A percentile compares a stretch with the other conserved stretches of the same genome.
Conservation (phyloP, 2,113 vertebrate genomes). For the Pollachius pollachius region DNA sequence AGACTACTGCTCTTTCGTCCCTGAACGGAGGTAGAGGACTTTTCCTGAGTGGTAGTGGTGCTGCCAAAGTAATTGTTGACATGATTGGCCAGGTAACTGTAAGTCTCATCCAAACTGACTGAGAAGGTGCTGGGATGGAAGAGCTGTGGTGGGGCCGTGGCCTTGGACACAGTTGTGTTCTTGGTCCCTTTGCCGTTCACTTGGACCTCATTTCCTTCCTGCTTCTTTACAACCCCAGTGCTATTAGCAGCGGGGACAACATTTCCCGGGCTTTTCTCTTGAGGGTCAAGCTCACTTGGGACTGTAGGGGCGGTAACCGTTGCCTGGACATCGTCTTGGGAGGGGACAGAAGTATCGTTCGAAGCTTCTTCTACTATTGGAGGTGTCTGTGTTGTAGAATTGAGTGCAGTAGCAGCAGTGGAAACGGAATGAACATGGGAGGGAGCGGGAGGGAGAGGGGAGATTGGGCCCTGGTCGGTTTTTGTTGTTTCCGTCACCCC, state of each 20-base stretch:
- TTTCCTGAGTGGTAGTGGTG: conserved; percentile 66
- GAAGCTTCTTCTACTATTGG: neutral
- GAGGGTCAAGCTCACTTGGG: conserved; percentile 24
- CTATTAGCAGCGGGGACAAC: conserved; percentile 36
- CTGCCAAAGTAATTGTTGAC: conserved; percentile 87
- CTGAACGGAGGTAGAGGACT: conserved; percentile 23
- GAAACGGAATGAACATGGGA: conserved; percentile 8
- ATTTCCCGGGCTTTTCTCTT: conserved; percentile 56
- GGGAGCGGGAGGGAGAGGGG: conserved; percentile 9
- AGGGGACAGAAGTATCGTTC: conserved; percentile 31
- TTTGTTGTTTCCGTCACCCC: conserved; percentile 48
- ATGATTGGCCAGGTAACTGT: conserved; percentile 84
- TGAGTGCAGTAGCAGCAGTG: conserved; percentile 7
- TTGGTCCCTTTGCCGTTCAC: conserved; percentile 20
- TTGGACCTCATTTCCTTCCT: conserved; percentile 35
- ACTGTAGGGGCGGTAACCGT: neutral
- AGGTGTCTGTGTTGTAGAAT: neutral
- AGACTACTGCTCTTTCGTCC: conserved; percentile 25
- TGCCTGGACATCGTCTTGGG: conserved; percentile 15
- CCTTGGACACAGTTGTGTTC: conserved; percentile 24
- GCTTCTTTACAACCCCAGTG: conserved; percentile 23
- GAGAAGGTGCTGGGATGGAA: conserved; percentile 83
- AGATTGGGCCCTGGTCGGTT: conserved; percentile 41
- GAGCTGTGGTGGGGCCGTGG: conserved; percentile 65
- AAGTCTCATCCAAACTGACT: conserved; percentile 88